phyloP scores from a whole-genome alignment of 2,888 invertebrate species.

The Tromatobia lineatoria region DNA sequence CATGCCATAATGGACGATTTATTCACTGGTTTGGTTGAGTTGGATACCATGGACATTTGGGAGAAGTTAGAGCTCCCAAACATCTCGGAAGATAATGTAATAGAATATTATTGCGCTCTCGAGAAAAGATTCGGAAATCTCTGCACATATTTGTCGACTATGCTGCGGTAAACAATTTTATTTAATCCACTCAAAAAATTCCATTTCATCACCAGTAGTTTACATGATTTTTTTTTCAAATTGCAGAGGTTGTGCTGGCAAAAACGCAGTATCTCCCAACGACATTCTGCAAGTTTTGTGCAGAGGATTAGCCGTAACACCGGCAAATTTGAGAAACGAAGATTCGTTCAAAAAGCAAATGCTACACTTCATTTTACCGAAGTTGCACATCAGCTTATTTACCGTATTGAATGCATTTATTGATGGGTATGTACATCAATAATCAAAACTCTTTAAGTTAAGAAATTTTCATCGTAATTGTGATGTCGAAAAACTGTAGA shows the following conservation, averaged over 20 bases:
- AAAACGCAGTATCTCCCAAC: constrained; percentile 76
- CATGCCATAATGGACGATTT: constrained; percentile 79
- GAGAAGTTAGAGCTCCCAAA: constrained; percentile 76
- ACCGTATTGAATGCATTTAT: constrained; percentile 78
- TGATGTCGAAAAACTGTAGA: constrained; percentile 11
- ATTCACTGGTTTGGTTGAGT: constrained; percentile 76
- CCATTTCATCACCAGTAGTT: neutral
- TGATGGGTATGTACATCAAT: constrained; percentile 74
- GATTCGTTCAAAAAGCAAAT: constrained; percentile 75
- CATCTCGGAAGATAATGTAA: constrained; percentile 76
- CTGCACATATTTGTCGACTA: constrained; percentile 78
- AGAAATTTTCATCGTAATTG: constrained; percentile 37
- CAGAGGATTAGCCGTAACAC: constrained; percentile 79
- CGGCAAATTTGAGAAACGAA: constrained; percentile 74
- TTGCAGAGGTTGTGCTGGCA: constrained; percentile 76
- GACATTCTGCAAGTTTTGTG: constrained; percentile 79
- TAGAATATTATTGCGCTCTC: constrained; percentile 76
- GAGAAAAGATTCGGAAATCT: constrained; percentile 80
- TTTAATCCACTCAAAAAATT: neutral
- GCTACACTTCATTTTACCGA: constrained; percentile 78
- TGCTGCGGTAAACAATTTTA: constrained; percentile 73
- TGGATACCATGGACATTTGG: constrained; percentile 71
- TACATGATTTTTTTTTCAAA: neutral
- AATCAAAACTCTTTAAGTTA: neutral
- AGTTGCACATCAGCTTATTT: constrained; percentile 77